Evolutionary conservation across 30 jellyfish, hydroid and myxozoan species (phyloP).

Genomic region (Rhopilema esculentum): DNA sequence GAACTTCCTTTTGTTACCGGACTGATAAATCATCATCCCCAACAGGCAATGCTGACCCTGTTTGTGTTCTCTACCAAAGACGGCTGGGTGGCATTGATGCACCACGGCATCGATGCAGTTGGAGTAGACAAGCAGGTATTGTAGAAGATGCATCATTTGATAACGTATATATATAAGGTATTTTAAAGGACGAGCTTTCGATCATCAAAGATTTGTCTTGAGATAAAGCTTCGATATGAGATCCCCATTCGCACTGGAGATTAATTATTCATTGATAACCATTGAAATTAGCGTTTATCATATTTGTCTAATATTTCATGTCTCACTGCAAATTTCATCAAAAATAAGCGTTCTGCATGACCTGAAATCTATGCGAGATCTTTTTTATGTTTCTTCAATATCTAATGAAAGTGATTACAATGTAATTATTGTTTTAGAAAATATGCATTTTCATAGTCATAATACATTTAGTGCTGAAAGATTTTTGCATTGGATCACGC

Average conservation of each 20-base stretch:
- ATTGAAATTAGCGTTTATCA: neutral
- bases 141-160: too few relatives aligned
- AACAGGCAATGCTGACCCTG: conserved; percentile 92
- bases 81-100: conserved; percentile 97
- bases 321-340: neutral
- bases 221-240: too few relatives aligned
- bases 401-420: neutral
- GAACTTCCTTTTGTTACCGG: too few relatives aligned
- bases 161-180: too few relatives aligned
- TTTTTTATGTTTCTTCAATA: neutral
- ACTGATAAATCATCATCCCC: neutral
- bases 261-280: neutral
- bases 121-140: conserved; percentile 89
- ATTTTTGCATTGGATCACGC: neutral
- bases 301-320: neutral
- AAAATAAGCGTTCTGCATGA: neutral
- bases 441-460: neutral
- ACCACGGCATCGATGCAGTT: conserved; percentile 97
- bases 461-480: neutral
- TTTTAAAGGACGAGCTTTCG: too few relatives aligned
- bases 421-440: neutral
- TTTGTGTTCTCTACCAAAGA: conserved; percentile 98
- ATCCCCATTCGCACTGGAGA: too few relatives aligned
- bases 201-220: too few relatives aligned
- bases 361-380: neutral